phyloP scores from a whole-genome alignment of 2,888 invertebrate genomes.

The Lochmaea crataegi region DNA sequence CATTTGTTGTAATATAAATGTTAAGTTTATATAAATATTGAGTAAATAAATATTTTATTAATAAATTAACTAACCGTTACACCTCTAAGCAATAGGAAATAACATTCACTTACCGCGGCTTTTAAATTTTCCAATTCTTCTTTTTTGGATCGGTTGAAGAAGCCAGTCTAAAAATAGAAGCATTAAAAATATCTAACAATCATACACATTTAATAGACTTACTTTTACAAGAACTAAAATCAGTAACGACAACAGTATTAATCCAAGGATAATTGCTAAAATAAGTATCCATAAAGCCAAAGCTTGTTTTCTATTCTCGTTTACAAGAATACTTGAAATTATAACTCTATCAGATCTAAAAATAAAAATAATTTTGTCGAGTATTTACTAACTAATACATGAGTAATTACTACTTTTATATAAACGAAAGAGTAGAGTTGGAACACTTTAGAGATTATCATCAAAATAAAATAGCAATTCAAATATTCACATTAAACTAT shows the following conservation, averaged over 20 bases:
- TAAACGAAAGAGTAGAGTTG: neutral
- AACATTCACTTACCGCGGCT: constrained; percentile 56
- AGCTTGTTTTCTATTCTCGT: constrained; percentile 51
- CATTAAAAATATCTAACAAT: neutral
- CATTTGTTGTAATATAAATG: neutral
- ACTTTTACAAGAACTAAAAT: constrained; percentile 62
- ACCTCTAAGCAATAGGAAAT: too few relatives aligned
- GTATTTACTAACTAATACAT: too few relatives aligned
- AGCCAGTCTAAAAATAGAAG: constrained; percentile 62
- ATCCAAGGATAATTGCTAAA: constrained; percentile 63
- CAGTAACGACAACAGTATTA: constrained; percentile 62
- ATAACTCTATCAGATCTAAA: constrained; percentile 51
- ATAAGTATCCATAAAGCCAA: constrained; percentile 66
- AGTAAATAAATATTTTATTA: too few relatives aligned
- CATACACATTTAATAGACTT: constrained; percentile 13
- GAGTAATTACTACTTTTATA: too few relatives aligned
- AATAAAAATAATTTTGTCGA: neutral
- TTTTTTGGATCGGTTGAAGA: constrained; percentile 66
- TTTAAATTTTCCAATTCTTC: constrained; percentile 65
- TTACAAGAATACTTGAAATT: constrained; percentile 62
- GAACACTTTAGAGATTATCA: too few relatives aligned
- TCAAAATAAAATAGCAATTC: too few relatives aligned
- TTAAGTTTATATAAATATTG: too few relatives aligned
- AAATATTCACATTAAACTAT: too few relatives aligned
- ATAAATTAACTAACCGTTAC: too few relatives aligned